Evolutionary conservation across 1,140 invertebrate species (phyloP), one percentile per base, ranked within the genome.

Genomic region (Panagrolaimus sp.): DNA sequence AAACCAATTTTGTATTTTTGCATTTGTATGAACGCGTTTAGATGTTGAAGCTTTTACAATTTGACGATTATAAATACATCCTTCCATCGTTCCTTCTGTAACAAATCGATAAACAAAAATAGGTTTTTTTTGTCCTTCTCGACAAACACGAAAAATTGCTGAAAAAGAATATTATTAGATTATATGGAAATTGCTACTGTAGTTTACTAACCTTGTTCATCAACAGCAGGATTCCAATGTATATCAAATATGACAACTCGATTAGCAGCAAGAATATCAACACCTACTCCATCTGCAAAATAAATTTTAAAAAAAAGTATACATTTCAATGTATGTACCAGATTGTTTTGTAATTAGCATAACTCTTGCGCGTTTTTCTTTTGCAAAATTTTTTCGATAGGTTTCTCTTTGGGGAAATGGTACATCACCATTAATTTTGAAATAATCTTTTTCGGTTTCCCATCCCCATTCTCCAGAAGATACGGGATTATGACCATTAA

Each of bases 241-340:
- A 92, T 92, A 85, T 98, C 95, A 84, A 98, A 96, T 61, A 98
- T 92, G n/a, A 99, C 89, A 0, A 97, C 94, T 68, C 96, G 87
- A 84, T 98, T 98, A 1, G 96, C 95, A 0, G 90, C 92, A 14
- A 92, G 89, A 75, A 99, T 86, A 87, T 98, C 98, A 65, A 94
- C 92, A 57, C 93, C 96, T 16, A 98, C 86, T 5, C 31, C 31
- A 38, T 38, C 31, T 38, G 2, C 7, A 38, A 38, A 38, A 38
- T 4, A 4, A 38, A 38, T 38, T 38, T 38, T 38, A 7, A 2
- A 38, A 38, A 38, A 38, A 7, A 38, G 7, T 38, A 4, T 92
- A n/a, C n/a, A n/a, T n/a, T n/a, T n/a, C n/a, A n/a, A n/a, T n/a
- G n/a, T n/a, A n/a, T n/a, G n/a, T 92, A 46, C 96, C 96, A 67